Conservation (phyloP, 1,140 invertebrate genomes). For the Hyphantria cunea region DNA sequence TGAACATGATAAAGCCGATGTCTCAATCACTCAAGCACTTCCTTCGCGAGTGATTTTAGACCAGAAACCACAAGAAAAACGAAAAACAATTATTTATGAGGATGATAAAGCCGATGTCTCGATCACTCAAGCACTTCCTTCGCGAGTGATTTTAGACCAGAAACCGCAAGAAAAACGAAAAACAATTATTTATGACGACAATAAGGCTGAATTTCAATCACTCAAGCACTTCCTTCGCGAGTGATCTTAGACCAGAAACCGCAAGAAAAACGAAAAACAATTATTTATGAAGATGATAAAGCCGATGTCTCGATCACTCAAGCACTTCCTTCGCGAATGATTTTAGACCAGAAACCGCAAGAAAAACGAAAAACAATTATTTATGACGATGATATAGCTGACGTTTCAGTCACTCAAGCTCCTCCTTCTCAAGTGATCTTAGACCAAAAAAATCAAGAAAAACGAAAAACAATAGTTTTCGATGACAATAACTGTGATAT, state of each 20-base stretch:
- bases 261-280: conserved; percentile 36
- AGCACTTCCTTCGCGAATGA: background rate
- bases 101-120: conserved; percentile 39
- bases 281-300: conserved; percentile 41
- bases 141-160: background rate
- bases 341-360: background rate
- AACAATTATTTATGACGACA: conserved; percentile 44
- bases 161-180: conserved; percentile 29
- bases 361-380: conserved; percentile 41
- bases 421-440: background rate
- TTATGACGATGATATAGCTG: conserved; percentile 38
- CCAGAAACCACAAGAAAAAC: conserved; percentile 20
- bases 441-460: conserved; percentile 4
- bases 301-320: conserved; percentile 24
- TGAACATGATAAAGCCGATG: background rate
- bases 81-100: conserved; percentile 44
- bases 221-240: background rate
- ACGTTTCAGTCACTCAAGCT: conserved; percentile 17
- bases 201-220: conserved; percentile 19
- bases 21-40: no score
- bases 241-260: background rate
- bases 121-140: no score
- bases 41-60: background rate
- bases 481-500: conserved; percentile 39
- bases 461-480: conserved; percentile 44